Evolutionary conservation across 2,113 vertebrate species (phyloP), one percentile per base, ranked within the genome.

Genomic region (Xyliphius kryptos): DNA sequence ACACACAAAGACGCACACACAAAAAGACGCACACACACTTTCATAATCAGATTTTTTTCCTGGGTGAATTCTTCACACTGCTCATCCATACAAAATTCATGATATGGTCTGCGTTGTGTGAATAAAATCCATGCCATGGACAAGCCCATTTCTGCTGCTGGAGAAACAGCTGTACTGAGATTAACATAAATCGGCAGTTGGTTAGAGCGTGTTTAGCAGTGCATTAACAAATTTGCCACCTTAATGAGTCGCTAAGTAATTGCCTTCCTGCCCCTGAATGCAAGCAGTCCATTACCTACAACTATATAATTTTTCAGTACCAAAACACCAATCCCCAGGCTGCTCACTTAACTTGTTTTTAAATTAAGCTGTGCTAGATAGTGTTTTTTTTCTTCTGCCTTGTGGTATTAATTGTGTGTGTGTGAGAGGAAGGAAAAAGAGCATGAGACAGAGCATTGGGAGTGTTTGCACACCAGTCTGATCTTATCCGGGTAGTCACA

Each of bases 181-280:
- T 80, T 75, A 77, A 70, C 78, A 80, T 76, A 75, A 80, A 78
- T 76, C 72, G 63, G 63, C 68, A 74, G 70, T 78, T 80, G 66
- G 76, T 78, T 80, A 80, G 72, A 69, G 74, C 54, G 54, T 76
- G 76, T 76, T 80, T 78, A 80, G 73, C 72, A 70, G 74, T 72
- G 74, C 78, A 78, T 80, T 76, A 76, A 78, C 76, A 76, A 71
- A 78, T 78, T 76, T 75, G 70, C 74, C 74, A 72, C 70, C 70
- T 74, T 78, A 77, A 80, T 80, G 78, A 78, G 74, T 74, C 70
- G 64, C 76, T 76, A 80, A 80, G 78, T 78, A 76, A 77, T 80
- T 76, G 74, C 72, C 67, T 74, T 76, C 70, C 74, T 78, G 74
- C 72, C 76, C 74, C 76, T 67, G 74, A 80, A 77, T 76, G 61